A percentile compares a stretch with the other conserved stretches of the same genome.
phyloP scores from a whole-genome alignment of 2,797 vertebrate species.

The Gouania willdenowi region DNA sequence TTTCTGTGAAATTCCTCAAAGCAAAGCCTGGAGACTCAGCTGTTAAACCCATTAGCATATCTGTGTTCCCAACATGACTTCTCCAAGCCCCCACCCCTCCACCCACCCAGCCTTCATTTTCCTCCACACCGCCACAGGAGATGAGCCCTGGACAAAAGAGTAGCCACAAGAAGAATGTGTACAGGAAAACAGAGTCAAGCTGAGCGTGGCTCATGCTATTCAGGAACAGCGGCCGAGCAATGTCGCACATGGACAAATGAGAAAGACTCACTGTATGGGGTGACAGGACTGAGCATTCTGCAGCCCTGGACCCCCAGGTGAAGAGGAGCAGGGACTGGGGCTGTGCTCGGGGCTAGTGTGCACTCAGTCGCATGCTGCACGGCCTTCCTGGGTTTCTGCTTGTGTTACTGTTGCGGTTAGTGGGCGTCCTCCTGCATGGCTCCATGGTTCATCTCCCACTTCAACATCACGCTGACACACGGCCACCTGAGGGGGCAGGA shows the following conservation, averaged over 20 bases:
- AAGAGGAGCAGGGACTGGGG: constrained; percentile 54
- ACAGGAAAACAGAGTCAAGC: constrained; percentile 23
- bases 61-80: constrained; percentile 48
- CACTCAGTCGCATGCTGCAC: constrained; percentile 51
- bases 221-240: neutral
- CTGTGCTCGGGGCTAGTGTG: constrained; percentile 55
- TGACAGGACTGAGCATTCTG: constrained; percentile 77
- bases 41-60: constrained; percentile 67
- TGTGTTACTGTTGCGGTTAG: constrained; percentile 38
- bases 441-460: constrained; percentile 65
- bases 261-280: constrained; percentile 67
- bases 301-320: constrained; percentile 54
- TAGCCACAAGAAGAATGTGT: constrained; percentile 15
- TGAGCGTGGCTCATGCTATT: neutral
- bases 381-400: constrained; percentile 28
- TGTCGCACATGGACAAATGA: neutral
- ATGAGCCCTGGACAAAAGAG: constrained; percentile 38
- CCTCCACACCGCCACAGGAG: constrained; percentile 36
- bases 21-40: constrained; percentile 58
- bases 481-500: constrained; percentile 42
- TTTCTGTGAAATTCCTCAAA: constrained; percentile 64
- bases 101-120: neutral
- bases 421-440: constrained; percentile 27
- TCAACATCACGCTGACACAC: constrained; percentile 24
- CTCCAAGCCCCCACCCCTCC: constrained; percentile 12